phyloP scores from a whole-genome alignment of 1,140 invertebrate genomes.

The Musca domestica region DNA sequence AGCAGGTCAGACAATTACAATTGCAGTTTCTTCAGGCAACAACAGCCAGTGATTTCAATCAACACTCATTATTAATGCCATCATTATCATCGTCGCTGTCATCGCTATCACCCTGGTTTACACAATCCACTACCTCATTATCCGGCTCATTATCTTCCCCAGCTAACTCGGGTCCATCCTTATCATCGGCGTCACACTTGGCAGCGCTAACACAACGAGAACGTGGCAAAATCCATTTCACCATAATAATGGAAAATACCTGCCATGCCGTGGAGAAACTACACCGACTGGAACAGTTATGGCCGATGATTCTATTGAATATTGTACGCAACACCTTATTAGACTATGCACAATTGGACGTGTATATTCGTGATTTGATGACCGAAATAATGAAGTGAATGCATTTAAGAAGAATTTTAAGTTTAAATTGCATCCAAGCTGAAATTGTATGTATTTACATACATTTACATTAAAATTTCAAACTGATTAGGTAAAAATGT shows the following conservation, averaged over 20 bases:
- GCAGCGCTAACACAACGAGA: constrained; percentile 65
- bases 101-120: neutral
- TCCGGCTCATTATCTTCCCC: neutral
- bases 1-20: constrained; percentile 5
- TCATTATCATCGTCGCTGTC: neutral
- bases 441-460: neutral
- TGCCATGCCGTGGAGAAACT: constrained; percentile 73
- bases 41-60: neutral
- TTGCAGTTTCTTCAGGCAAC: neutral
- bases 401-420: too few species aligned
- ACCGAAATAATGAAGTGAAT: constrained; percentile 46
- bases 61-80: neutral
- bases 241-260: constrained; percentile 67
- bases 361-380: constrained; percentile 67
- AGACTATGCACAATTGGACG: constrained; percentile 74
- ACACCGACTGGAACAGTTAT: constrained; percentile 67
- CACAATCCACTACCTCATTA: constrained; percentile 18
- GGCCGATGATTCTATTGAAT: constrained; percentile 72
- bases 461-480: neutral
- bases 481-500: too few species aligned
- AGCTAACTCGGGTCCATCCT: neutral
- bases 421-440: neutral
- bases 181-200: constrained; percentile 46
- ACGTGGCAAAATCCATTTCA: constrained; percentile 67
- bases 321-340: constrained; percentile 71